Percentiles rank a stretch among this genome's conserved stretches.
These are phyloP conservation scores for Plutomurus gul DNA, from an alignment of 1,140 invertebrate genomes.

Conservation along the genomic window DNA sequence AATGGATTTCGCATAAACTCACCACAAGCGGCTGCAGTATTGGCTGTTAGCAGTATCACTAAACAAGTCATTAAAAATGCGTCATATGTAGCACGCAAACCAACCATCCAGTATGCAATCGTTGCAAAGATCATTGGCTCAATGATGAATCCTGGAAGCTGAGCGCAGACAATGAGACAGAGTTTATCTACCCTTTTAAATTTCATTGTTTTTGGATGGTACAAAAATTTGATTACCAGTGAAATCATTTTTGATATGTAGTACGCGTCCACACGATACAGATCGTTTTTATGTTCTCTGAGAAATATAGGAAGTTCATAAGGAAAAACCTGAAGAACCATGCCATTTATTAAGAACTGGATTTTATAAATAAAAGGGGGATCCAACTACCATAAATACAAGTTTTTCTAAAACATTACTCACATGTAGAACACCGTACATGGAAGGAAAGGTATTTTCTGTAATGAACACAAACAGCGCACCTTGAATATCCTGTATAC, in stretches of 20 bases:
- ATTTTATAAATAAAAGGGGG: no score
- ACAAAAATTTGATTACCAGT: conserved; percentile 64
- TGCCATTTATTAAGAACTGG: no score
- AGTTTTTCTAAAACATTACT: not conserved
- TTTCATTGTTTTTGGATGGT: not conserved
- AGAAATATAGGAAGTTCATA: conserved; percentile 76
- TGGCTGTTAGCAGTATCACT: conserved; percentile 73
- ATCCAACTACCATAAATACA: not conserved
- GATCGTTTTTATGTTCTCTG: conserved; percentile 74
- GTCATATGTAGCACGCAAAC: conserved; percentile 67
- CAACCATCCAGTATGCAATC: conserved; percentile 78
- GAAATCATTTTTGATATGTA: conserved; percentile 75
- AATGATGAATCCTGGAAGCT: conserved; percentile 78
- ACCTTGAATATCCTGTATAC: conserved; percentile 81
- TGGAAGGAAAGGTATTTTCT: conserved; percentile 83
- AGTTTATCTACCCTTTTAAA: not conserved
- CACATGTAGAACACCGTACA: conserved; percentile 78
- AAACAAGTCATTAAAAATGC: conserved; percentile 72
- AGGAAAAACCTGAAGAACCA: conserved; percentile 65
- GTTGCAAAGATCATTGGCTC: conserved; percentile 76
- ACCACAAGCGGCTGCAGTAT: conserved; percentile 83
- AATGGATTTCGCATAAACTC: conserved; percentile 53
- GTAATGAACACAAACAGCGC: conserved; percentile 80
- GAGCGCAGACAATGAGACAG: conserved; percentile 42
- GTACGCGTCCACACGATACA: conserved; percentile 74